Evolutionary conservation across 2,113 vertebrate genomes (phyloP).

Genomic region (Strix uralensis): DNA sequence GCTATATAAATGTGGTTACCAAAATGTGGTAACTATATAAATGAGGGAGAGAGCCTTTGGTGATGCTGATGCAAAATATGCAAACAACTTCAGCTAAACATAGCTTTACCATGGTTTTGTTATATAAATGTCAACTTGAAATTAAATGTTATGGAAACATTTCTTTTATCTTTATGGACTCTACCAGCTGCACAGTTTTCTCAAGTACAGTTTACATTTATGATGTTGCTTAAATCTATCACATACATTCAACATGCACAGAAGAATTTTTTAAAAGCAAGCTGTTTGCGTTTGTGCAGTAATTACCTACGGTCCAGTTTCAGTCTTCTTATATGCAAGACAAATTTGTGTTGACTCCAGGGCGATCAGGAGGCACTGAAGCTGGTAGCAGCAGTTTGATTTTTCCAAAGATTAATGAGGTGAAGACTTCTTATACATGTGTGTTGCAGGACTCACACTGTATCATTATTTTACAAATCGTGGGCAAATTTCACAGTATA

Average conservation of each 20-base stretch:
- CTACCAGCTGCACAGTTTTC: slow-evolving; percentile 48
- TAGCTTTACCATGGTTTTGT: slow-evolving; percentile 62
- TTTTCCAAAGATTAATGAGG: not conserved
- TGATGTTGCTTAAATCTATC: slow-evolving; percentile 50
- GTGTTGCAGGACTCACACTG: not conserved
- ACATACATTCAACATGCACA: slow-evolving; percentile 28
- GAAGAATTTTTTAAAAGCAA: slow-evolving; percentile 41
- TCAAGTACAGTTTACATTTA: slow-evolving; percentile 59
- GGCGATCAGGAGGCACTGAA: not conserved
- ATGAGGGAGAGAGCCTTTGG: slow-evolving; percentile 19
- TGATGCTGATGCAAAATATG: slow-evolving; percentile 43
- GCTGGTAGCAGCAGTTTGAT: not conserved
- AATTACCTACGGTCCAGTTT: not conserved
- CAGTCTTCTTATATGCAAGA: not conserved
- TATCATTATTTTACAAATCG: not conserved
- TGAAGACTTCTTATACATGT: not conserved
- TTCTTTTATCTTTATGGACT: slow-evolving; percentile 61
- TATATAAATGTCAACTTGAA: slow-evolving; percentile 64
- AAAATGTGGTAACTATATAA: slow-evolving; percentile 38
- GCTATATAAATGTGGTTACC: slow-evolving; percentile 11
- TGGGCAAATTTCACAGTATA: not conserved
- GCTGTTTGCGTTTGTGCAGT: not conserved
- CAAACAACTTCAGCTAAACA: slow-evolving; percentile 59
- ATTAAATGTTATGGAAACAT: slow-evolving; percentile 66
- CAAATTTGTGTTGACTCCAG: not conserved